Conservation (phyloP, 23 tunicate genomes). For the Ascidia mentula region DNA sequence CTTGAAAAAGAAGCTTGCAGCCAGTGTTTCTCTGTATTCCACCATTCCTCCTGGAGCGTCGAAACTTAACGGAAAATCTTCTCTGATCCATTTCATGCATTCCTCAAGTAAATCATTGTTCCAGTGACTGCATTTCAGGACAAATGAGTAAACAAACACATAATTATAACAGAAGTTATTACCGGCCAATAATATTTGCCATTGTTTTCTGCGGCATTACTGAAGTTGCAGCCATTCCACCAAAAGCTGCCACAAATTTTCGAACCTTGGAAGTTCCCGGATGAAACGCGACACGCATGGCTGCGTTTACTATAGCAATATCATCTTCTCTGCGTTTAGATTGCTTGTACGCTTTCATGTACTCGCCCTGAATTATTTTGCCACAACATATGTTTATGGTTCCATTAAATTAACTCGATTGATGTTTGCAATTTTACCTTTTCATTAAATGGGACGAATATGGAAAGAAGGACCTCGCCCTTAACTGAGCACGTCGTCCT, state of each 20-base stretch:
- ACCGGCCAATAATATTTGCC: conserved; percentile 39
- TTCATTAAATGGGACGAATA: conserved; percentile 49
- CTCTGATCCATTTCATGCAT: conserved; percentile 39
- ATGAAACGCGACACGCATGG: conserved; percentile 72
- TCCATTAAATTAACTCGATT: too few species aligned
- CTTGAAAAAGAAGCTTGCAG: conserved; percentile 94
- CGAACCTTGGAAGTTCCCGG: conserved; percentile 53
- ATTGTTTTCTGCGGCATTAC: conserved; percentile 62
- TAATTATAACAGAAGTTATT: neutral
- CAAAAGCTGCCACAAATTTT: conserved; percentile 68
- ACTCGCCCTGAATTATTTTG: conserved; percentile 68
- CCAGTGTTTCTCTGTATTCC: conserved; percentile 86
- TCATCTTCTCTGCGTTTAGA: conserved; percentile 91
- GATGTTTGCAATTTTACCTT: too few species aligned
- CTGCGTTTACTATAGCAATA: conserved; percentile 95
- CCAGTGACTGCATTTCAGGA: too few species aligned
- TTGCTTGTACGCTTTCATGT: conserved; percentile 81
- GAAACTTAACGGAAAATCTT: conserved; percentile 64
- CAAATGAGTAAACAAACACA: too few species aligned
- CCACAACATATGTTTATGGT: too few species aligned
- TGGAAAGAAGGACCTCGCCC: conserved; percentile 44
- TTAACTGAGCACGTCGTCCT: conserved; percentile 58
- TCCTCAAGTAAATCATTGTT: conserved; percentile 49
- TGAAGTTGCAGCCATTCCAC: conserved; percentile 90
- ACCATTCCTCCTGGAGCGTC: conserved; percentile 97